Conservation (phyloP, 2,797 vertebrate species). For the Furcifer pardalis region DNA sequence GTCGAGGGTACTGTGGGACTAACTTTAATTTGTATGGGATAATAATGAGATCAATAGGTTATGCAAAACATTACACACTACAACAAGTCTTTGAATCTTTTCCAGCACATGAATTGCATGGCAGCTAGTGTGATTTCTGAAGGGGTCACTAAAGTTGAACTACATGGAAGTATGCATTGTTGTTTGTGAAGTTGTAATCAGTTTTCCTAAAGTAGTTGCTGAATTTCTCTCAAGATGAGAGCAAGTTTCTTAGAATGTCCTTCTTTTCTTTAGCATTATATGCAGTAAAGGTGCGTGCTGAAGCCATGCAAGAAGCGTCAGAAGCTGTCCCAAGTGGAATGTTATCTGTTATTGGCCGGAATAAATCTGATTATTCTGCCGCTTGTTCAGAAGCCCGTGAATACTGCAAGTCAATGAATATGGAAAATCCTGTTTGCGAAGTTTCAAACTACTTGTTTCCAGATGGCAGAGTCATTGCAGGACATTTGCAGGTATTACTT, state of each 20-base stretch:
- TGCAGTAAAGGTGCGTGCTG: slow-evolving; percentile 90
- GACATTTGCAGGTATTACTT: slow-evolving; percentile 86
- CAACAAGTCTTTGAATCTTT: neutral
- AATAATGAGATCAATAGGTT: too few relatives aligned
- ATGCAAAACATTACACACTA: neutral
- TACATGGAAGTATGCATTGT: neutral
- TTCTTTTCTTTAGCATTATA: slow-evolving; percentile 81
- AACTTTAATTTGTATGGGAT: neutral
- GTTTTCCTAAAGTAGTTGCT: neutral
- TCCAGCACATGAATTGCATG: neutral
- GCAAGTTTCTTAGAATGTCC: fast-evolving
- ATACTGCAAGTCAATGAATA: slow-evolving; percentile 84
- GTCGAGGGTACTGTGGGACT: neutral
- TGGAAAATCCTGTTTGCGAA: slow-evolving; percentile 85
- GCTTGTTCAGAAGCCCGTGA: slow-evolving; percentile 88
- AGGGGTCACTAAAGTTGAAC: too few relatives aligned
- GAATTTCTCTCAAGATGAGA: neutral
- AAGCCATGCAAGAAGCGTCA: slow-evolving; percentile 93
- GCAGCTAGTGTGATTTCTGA: neutral
- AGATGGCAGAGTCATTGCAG: slow-evolving; percentile 91
- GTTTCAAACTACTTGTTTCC: slow-evolving; percentile 94
- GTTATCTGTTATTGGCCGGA: slow-evolving; percentile 86
- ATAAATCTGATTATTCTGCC: slow-evolving; percentile 80
- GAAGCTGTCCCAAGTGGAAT: slow-evolving; percentile 88
- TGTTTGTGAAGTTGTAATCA: fast-evolving